Evolutionary conservation across 2,797 vertebrate genomes (phyloP).

Genomic region (Tapirus indicus): DNA sequence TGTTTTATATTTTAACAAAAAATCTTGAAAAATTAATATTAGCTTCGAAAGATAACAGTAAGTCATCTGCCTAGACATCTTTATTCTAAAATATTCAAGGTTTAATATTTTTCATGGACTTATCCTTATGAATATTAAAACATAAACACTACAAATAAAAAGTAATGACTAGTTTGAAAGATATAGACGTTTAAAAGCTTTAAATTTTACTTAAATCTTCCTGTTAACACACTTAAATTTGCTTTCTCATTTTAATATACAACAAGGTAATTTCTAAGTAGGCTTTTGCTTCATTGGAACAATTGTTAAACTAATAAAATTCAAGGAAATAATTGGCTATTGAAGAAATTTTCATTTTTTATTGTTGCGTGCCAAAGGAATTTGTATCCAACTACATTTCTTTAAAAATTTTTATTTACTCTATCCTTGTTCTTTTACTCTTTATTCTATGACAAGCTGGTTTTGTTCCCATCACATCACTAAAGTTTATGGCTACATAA

Average conservation of each 20-base stretch:
- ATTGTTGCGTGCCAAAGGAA: not conserved
- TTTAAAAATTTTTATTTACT: not conserved
- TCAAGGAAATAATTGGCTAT: not conserved
- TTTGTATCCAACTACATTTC: not conserved
- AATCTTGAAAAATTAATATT: conserved; percentile 27
- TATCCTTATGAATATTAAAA: conserved; percentile 69
- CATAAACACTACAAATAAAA: not conserved
- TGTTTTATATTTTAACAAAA: conserved; percentile 40
- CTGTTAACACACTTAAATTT: not conserved
- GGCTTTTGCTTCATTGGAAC: not conserved
- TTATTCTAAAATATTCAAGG: conserved; percentile 49
- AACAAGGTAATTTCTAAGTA: not conserved
- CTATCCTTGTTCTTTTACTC: not conserved
- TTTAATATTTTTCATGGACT: conserved; percentile 13
- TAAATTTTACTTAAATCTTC: not conserved
- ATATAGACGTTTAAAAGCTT: not conserved
- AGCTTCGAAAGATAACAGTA: not conserved
- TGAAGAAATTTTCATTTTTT: not conserved
- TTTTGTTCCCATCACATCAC: not conserved
- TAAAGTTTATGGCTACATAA: not conserved
- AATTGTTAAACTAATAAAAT: not conserved
- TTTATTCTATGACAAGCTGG: not conserved
- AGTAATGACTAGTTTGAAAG: not conserved
- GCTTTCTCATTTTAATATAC: not conserved
- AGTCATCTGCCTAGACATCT: conserved; percentile 1